These are phyloP conservation scores for Ypsolopha sequella DNA, from an alignment of 2,888 invertebrate genomes.

Conservation along the genomic window DNA sequence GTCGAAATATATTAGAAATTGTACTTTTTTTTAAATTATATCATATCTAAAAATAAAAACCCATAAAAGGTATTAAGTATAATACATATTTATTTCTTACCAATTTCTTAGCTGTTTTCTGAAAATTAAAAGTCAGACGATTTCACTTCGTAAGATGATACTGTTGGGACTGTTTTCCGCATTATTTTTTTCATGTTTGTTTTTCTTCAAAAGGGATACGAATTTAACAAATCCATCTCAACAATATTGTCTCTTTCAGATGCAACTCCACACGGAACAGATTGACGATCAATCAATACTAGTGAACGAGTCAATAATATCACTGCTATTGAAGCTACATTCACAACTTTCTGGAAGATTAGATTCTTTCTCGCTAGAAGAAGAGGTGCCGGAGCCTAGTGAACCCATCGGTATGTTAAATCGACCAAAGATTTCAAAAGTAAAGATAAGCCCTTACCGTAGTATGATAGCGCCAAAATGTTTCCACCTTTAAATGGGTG, in stretches of 20 bases:
- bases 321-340: conserved; percentile 89
- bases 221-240: too few relatives aligned
- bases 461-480: too few relatives aligned
- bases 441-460: too few relatives aligned
- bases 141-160: neutral
- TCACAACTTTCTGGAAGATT: conserved; percentile 87
- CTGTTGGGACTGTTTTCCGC: neutral
- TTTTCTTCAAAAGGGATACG: too few relatives aligned
- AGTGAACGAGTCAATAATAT: conserved; percentile 90
- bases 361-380: conserved; percentile 81
- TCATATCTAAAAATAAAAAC: too few relatives aligned
- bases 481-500: too few relatives aligned
- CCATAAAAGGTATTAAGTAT: too few relatives aligned
- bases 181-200: neutral
- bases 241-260: conserved; percentile 16
- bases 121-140: neutral
- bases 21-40: too few relatives aligned
- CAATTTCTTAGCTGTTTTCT: too few relatives aligned
- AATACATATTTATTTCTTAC: too few relatives aligned
- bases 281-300: conserved; percentile 66
- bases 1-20: too few relatives aligned
- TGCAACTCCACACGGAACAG: conserved; percentile 41
- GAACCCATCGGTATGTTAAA: conserved; percentile 40
- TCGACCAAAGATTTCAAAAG: too few relatives aligned
- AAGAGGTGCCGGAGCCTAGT: conserved; percentile 39